Base-by-base conservation (phyloP, 2,797 vertebrate species). In the Phalloptychus januarius region DNA sequence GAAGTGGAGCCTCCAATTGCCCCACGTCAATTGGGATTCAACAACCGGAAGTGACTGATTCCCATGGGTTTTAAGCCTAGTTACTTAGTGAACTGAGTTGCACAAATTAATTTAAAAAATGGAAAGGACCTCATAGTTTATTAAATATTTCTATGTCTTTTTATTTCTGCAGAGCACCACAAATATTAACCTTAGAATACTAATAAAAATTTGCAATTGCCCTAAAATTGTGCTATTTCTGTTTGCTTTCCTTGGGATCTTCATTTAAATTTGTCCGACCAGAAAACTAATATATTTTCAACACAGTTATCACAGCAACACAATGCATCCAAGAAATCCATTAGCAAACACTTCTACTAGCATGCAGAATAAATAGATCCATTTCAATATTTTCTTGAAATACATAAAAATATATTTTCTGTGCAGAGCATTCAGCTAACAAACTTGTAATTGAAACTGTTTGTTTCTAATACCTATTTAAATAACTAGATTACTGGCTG, bases 401-500 rank as follows among this genome's bases (percentile, higher is more conserved):
- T 31, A 18, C 58, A 61, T 70, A 3, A 20, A 18, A 48, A 12
- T 76, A 40, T 33, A 31, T 13, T 25, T 20, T 54, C 15, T 78
- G 23, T 36, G 4, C 18, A 31, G 16, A 23, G 12, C 23, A 18
- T 50, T 46, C 0, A 48, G 11, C 12, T 38, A 63, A 80, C 23
- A 2, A 31, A 45, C 36, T 76, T 25, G 56, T 46, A 72, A 23
- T 10, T 63, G 31, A 78, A 73, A 76, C 33, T 11, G n/a, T 31
- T 73, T n/a, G 8, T 46, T 40, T 31, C 25, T 79, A 71, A 85
- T 71, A 45, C 79, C 69, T 63, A 78, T 78, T 78, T 61, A 75
- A 80, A 77, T 83, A 80, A 86, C 56, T 72, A 77, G 77, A 85
- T 88, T 81, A 86, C 65, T 58, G 74, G 31, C 74, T n/a, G 38